phyloP scores from a whole-genome alignment of 2,888 invertebrate species.

The Papilio protenor region DNA sequence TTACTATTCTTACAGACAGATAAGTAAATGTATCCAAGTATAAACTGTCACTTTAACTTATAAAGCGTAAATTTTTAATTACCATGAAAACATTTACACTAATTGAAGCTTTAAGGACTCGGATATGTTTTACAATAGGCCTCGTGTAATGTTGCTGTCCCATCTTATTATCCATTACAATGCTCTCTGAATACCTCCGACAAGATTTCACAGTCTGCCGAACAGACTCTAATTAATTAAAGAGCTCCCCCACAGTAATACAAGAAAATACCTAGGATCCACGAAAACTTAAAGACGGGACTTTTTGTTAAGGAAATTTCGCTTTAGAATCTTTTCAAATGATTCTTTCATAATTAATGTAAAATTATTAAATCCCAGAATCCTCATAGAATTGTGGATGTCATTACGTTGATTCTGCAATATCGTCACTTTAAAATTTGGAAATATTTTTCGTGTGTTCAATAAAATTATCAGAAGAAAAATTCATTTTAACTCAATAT shows the following conservation, averaged over 20 bases:
- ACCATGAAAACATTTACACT: slow-evolving; percentile 33
- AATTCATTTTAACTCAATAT: too few species aligned
- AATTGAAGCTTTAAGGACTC: slow-evolving; percentile 38
- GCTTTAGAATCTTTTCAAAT: slow-evolving; percentile 2
- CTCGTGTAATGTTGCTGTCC: slow-evolving; percentile 68
- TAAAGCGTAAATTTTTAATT: slow-evolving; percentile 28
- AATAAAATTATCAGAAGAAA: not conserved
- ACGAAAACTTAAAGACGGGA: slow-evolving; percentile 27
- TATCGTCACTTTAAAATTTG: not conserved
- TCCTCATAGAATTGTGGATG: not conserved
- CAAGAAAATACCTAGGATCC: slow-evolving; percentile 33
- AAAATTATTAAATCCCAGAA: not conserved
- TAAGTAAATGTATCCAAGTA: not conserved
- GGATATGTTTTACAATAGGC: slow-evolving; percentile 50
- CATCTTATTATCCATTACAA: slow-evolving; percentile 62
- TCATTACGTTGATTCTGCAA: not conserved
- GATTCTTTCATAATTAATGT: not conserved
- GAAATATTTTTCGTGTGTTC: not conserved
- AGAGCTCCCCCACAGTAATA: slow-evolving; percentile 44
- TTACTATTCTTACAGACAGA: not conserved
- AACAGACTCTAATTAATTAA: slow-evolving; percentile 50
- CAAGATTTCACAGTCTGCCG: slow-evolving; percentile 68
- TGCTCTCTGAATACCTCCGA: slow-evolving; percentile 63
- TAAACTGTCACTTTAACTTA: slow-evolving; percentile 1
- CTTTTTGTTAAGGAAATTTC: not conserved